Evolutionary conservation across 2,888 invertebrate species (phyloP), one percentile per base, ranked within the genome.

Genomic region (Latheticus oryzae): DNA sequence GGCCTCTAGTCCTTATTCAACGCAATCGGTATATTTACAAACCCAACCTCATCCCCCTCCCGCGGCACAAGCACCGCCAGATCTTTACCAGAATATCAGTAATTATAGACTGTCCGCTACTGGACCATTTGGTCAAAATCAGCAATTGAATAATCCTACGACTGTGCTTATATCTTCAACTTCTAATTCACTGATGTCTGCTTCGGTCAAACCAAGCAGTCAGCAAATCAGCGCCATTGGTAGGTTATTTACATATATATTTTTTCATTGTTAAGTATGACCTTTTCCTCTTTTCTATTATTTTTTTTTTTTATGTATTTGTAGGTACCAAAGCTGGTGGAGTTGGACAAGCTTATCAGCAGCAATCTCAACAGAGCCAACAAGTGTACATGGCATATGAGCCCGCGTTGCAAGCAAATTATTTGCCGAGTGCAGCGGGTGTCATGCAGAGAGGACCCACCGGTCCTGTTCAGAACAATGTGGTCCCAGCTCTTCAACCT

Each of bases 111-210:
- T 77, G 52, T 72, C 84, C 33, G 82, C 84, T 12, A 82, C 84
- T 2, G 83, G 83, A 11, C 88, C 89, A 7, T 91, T 89, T 73
- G 90, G 89, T 9, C 91, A 92, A 74, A 89, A 89, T 42, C 92
- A 91, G 70, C 90, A 89, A 73, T 83, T 91, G 65, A 91, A 86
- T 75, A 93, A 90, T 77, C 93, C 92, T 40, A 93, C 89, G 73
- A 93, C 93, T 9, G 91, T 95, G 67, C 85, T 95, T 69, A 94
- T 94, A 65, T 92, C 93, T 24, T 90, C 93, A 61, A 89, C 91
- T 52, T 90, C 93, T 56, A 93, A 93, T 78, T 91, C 91, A 21
- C 82, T 94, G 66, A 94, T 94, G 93, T 92, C 93, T 2, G 89
- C 92, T 23, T 89, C 90, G 58, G 91, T 93, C 43, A 94, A 93